Evolutionary conservation across 2,888 invertebrate genomes (phyloP).

Genomic region (Neria commutata): DNA sequence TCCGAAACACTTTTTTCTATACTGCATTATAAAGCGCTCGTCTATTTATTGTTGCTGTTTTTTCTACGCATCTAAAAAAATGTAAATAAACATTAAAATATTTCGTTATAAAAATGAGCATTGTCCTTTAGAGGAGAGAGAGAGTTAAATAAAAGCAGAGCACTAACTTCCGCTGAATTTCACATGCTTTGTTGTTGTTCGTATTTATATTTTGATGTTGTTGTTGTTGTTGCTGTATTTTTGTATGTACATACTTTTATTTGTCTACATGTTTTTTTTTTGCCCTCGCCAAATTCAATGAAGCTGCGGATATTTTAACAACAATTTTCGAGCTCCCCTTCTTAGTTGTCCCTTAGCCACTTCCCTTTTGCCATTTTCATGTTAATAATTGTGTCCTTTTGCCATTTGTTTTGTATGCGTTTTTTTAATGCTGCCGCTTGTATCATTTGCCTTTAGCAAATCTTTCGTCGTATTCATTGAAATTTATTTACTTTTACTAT

Average conservation of each 20-base stretch:
- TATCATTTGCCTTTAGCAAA: slow-evolving; percentile 1
- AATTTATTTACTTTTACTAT: no score
- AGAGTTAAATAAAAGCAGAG: background rate
- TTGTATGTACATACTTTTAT: slow-evolving; percentile 9
- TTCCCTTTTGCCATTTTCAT: background rate
- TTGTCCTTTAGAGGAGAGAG: background rate
- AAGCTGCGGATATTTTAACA: slow-evolving; percentile 23
- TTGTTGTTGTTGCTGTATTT: slow-evolving; percentile 16
- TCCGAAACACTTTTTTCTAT: slow-evolving; percentile 2
- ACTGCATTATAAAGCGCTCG: background rate
- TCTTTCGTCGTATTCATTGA: slow-evolving; percentile 19
- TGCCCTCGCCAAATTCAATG: slow-evolving; percentile 22
- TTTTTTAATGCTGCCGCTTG: slow-evolving; percentile 7
- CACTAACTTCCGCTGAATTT: background rate
- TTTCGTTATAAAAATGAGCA: slow-evolving; percentile 29
- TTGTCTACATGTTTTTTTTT: slow-evolving; percentile 19
- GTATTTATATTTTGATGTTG: slow-evolving; percentile 39
- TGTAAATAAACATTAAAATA: slow-evolving; percentile 58
- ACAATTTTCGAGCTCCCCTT: background rate
- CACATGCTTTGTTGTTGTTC: slow-evolving; percentile 31
- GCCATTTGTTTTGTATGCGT: slow-evolving; percentile 4
- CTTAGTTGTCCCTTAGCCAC: background rate
- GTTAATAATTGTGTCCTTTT: slow-evolving; percentile 16
- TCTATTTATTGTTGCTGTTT: background rate
- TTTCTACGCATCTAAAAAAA: background rate